Evolutionary conservation across 2,888 invertebrate species (phyloP).

Genomic region (Stenolophus ochropezus): DNA sequence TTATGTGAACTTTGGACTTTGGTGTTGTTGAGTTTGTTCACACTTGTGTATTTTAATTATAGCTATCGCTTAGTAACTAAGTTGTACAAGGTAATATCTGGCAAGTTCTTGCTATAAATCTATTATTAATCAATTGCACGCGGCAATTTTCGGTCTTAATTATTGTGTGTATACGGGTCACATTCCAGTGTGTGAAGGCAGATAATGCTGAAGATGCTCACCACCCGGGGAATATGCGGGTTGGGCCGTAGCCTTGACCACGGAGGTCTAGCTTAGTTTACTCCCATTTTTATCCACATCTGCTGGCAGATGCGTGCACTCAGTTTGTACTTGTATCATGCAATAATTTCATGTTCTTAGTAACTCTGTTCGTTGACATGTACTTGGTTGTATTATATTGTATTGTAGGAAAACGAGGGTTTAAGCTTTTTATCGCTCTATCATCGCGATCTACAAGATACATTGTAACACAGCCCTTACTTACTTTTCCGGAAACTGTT

Average conservation of each 20-base stretch:
- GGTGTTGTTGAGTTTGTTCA: neutral
- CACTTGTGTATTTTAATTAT: neutral
- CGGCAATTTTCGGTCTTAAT: constrained; percentile 1
- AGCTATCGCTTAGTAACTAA: neutral
- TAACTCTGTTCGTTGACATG: too few relatives aligned
- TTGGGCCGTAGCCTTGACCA: constrained; percentile 8
- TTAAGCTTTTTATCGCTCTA: too few relatives aligned
- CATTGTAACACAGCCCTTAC: too few relatives aligned
- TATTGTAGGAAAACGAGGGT: too few relatives aligned
- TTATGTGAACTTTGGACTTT: neutral
- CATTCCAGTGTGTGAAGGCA: neutral
- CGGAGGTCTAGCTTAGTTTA: neutral
- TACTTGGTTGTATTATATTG: too few relatives aligned
- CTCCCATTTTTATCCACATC: neutral
- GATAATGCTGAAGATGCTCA: constrained; percentile 21
- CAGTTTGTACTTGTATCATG: constrained; percentile 16
- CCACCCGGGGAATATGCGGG: constrained; percentile 39
- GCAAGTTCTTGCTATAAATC: constrained; percentile 30
- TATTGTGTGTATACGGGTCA: constrained; percentile 2
- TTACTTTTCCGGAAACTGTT: too few relatives aligned
- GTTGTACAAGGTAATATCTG: constrained; percentile 22
- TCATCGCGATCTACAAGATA: too few relatives aligned
- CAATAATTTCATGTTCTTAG: too few relatives aligned
- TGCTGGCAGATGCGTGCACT: neutral
- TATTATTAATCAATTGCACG: constrained; percentile 30